Evolutionary conservation across 2,113 vertebrate species (phyloP), one percentile per base, ranked within the genome.

Genomic region (Dicrurus megarhynchus): DNA sequence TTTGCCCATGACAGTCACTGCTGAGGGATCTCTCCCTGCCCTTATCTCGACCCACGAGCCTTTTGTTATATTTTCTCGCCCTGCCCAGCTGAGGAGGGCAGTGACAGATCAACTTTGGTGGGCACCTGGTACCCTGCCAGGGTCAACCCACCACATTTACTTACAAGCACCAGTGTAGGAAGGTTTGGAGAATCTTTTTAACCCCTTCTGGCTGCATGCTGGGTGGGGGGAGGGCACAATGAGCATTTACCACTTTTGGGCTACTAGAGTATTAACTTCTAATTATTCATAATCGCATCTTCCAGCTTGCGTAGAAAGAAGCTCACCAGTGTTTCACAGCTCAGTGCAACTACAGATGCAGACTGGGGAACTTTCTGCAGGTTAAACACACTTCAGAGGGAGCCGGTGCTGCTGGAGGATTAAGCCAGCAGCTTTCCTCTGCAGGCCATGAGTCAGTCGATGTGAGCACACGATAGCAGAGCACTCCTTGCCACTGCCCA

Each of bases 401-500:
- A 70, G 91, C 42, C 0, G 3, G 46, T 80, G 90, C 42, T 69
- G 83, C 85, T 74, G 84, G 56, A 95, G 86, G 79, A 93, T 77
- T 63, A 90, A 84, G 59, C 27, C 20, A 85, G 27, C 83, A 94
- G 92, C 93, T 78, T 52, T 70, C 90, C 59, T 92, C 83, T 70
- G 67, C 15, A 87, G 87, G 76, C 88, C 79, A 3, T 96, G 95
- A 96, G 88, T 96, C 96, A 96, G 92, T 78, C 27, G 95, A 96
- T 96, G 92, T 3, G 47, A 89, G 85, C 5, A 0, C 73, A 32
- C 4, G 95, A 96, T 96, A 96, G 92, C 83, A 26, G 76, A 93
- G 92, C 93, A 68, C 92, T 95, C 90, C 90, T 92, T 60, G 56
- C 90, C 79, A 92, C 95, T 90, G 96, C 96, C 96, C 93, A 94